Evolutionary conservation across 2,888 invertebrate species (phyloP).

Genomic region (Ferrisia virgata): DNA sequence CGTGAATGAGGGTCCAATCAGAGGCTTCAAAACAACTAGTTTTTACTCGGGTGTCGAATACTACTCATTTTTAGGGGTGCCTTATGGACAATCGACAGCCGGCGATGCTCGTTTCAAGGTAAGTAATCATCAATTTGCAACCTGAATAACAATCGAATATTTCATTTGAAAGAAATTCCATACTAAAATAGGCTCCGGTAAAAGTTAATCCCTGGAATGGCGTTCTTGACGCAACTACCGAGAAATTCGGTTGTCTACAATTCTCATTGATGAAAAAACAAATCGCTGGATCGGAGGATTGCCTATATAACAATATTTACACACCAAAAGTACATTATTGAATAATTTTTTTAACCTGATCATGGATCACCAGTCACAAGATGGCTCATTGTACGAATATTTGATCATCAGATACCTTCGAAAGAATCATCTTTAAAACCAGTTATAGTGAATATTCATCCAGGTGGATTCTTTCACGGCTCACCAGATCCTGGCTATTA

Average conservation of each 20-base stretch:
- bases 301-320: conserved; percentile 12
- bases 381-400: neutral
- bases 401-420: neutral
- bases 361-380: neutral
- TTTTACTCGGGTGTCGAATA: neutral
- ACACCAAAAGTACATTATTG: neutral
- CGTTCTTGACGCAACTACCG: neutral
- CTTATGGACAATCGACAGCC: conserved; percentile 11
- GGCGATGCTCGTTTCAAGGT: conserved; percentile 28
- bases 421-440: neutral
- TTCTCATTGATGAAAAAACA: neutral
- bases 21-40: neutral
- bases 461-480: neutral
- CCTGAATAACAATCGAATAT: too few relatives aligned
- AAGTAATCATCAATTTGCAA: too few relatives aligned
- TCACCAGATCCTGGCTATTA: neutral
- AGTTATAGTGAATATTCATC: neutral
- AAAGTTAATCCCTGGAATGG: neutral
- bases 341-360: neutral
- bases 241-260: conserved; percentile 20
- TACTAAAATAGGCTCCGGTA: neutral
- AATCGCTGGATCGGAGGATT: conserved; percentile 17
- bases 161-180: neutral
- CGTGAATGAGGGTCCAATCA: neutral
- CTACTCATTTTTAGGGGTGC: neutral